Evolutionary conservation across 2,797 vertebrate species (phyloP), one percentile per base, ranked within the genome.

Genomic region (Nannoperca australis): DNA sequence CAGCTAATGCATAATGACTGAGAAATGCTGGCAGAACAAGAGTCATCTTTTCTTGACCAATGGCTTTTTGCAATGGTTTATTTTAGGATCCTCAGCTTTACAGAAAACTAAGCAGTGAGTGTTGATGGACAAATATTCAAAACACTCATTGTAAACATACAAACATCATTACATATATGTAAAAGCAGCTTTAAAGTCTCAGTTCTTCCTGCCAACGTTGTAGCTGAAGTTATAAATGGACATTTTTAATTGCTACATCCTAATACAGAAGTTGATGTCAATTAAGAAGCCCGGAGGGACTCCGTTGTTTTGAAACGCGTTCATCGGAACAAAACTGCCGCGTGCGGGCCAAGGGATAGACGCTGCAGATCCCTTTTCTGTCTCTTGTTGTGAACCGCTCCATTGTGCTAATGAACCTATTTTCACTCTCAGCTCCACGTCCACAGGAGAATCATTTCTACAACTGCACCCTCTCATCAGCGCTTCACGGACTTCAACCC

Each of bases 1-100:
- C 61, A 70, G 80, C 82, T 89, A 85, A 90, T 90, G 85, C 84
- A 89, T 87, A 85, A 81, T 89, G 85, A 89, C 79, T 84, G 73
- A 85, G 55, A 24, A 81, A 68, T 73, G 89, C 85, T 85, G 66
- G 53, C 67, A 30, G 67, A 42, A 73, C 78, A 70, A 82, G 80
- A 68, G 79, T 83, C 47, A 61, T 76, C 65, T 76, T 79, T 71
- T 85, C 71, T 67, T 84, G 73, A 81, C 84, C 79, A 44, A 38
- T 76, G 53, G 53, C 73, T 82, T 79, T 72, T 78, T 65, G 34
- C 71, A 58, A 20, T 17, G 20, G 60, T 73, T 85, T 68, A 69
- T 78, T 81, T 85, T 20, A 50, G 34, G 54, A 69, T 10, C 45
- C 70, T 71, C 14, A 17, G 73, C 67, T 49, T 0, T n/a, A 59